phyloP scores from a whole-genome alignment of 2,113 vertebrate species.

The Holacanthus passer region DNA sequence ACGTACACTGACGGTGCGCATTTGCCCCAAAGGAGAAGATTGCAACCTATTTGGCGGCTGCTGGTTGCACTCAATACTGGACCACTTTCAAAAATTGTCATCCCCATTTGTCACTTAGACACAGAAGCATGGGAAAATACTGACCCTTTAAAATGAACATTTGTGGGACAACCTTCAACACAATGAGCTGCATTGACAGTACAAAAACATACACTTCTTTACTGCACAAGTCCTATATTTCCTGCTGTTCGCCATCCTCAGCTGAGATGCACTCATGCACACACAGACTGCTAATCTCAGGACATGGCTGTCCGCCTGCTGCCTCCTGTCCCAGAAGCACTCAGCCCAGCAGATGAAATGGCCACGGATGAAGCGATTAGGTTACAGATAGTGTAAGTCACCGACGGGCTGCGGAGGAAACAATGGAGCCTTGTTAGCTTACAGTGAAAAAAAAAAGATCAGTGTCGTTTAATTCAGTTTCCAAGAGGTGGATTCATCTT shows the following conservation, averaged over 20 bases:
- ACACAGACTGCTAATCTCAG: constrained; percentile 43
- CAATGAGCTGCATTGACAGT: neutral
- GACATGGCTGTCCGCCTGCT: constrained; percentile 58
- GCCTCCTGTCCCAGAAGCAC: constrained; percentile 45
- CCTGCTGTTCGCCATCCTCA: constrained; percentile 27
- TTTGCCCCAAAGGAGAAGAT: too few species aligned
- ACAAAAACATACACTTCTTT: neutral
- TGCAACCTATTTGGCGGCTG: too few species aligned
- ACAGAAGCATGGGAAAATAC: too few species aligned
- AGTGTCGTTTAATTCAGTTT: constrained; percentile 32
- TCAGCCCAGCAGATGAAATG: constrained; percentile 65
- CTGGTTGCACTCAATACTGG: too few species aligned
- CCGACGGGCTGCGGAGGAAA: constrained; percentile 46
- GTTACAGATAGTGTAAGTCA: constrained; percentile 64
- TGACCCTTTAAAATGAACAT: neutral
- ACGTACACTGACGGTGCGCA: too few species aligned
- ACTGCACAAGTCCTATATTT: neutral
- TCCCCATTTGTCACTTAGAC: too few species aligned
- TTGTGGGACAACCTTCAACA: neutral
- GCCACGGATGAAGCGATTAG: constrained; percentile 53
- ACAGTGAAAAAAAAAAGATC: constrained; percentile 16
- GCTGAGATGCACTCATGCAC: constrained; percentile 56
- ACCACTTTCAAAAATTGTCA: too few species aligned
- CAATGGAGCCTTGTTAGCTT: constrained; percentile 53
- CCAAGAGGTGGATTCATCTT: neutral